Evolutionary conservation across 2,888 invertebrate genomes (phyloP).

Genomic region (Tachina grossa): DNA sequence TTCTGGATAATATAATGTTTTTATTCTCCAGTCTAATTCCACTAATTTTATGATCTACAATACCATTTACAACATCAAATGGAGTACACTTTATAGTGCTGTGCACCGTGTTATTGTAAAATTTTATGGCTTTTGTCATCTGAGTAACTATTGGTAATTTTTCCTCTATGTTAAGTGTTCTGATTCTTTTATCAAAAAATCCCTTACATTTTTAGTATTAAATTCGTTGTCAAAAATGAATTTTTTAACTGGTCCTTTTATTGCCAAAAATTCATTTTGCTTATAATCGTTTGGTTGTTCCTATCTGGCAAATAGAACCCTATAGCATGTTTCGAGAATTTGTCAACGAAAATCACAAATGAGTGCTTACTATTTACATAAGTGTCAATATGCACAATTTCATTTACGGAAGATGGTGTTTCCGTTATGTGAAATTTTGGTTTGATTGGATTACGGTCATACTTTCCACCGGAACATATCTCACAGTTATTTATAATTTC

Average conservation of each 20-base stretch:
- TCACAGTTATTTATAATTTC: constrained; percentile 70
- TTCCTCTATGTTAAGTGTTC: neutral
- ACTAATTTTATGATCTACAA: neutral
- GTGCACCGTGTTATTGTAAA: constrained; percentile 14
- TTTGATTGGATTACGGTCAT: constrained; percentile 32
- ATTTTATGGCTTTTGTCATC: constrained; percentile 17
- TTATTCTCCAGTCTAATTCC: constrained; percentile 7
- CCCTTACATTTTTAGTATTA: constrained; percentile 26
- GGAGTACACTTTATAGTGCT: constrained; percentile 1
- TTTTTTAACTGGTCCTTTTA: constrained; percentile 33
- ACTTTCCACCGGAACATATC: constrained; percentile 60
- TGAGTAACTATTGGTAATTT: constrained; percentile 7
- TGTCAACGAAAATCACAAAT: constrained; percentile 62
- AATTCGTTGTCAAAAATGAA: neutral
- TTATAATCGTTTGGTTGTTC: neutral
- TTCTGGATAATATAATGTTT: neutral
- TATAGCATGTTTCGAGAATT: constrained; percentile 57
- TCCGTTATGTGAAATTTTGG: constrained; percentile 51
- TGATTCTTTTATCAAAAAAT: neutral
- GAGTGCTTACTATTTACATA: constrained; percentile 44
- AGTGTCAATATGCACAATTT: constrained; percentile 16
- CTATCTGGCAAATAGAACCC: constrained; percentile 37
- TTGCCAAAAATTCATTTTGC: constrained; percentile 45
- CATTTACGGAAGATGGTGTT: constrained; percentile 35
- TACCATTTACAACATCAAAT: constrained; percentile 9